These are phyloP conservation scores for Aleiodes sp. DNA, from an alignment of 1,140 invertebrate genomes.

Conservation along the genomic window DNA sequence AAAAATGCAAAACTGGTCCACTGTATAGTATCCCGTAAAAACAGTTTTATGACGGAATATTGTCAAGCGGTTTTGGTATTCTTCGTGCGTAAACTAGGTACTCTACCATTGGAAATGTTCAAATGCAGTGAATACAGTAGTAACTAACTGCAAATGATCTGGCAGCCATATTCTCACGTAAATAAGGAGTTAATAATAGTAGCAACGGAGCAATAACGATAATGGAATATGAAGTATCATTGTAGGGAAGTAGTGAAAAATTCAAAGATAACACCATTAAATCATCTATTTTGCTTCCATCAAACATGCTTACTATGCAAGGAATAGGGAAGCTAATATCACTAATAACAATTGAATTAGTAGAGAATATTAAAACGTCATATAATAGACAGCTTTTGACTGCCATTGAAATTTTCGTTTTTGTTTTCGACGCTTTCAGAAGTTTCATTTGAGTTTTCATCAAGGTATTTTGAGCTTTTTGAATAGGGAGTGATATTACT, in stretches of 20 bases:
- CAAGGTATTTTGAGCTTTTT: neutral
- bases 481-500: slow-evolving; percentile 14
- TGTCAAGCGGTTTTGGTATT: slow-evolving; percentile 27
- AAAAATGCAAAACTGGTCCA: slow-evolving; percentile 52
- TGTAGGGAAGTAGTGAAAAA: neutral
- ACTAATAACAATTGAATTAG: neutral
- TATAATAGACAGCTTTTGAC: neutral
- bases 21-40: slow-evolving; percentile 39
- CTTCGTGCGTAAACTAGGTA: too few relatives aligned
- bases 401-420: neutral
- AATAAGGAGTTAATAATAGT: slow-evolving; percentile 43
- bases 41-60: slow-evolving; percentile 52
- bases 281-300: neutral
- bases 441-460: slow-evolving; percentile 1
- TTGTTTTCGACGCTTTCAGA: neutral
- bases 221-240: slow-evolving; percentile 30
- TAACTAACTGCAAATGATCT: neutral
- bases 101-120: neutral
- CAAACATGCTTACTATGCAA: too few relatives aligned
- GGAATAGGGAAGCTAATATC: neutral
- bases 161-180: neutral
- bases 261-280: neutral
- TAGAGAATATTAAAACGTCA: neutral
- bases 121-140: neutral
- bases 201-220: slow-evolving; percentile 41